These are phyloP conservation scores for Sesamia inferens DNA, from an alignment of 2,888 invertebrate genomes.

Conservation along the genomic window DNA sequence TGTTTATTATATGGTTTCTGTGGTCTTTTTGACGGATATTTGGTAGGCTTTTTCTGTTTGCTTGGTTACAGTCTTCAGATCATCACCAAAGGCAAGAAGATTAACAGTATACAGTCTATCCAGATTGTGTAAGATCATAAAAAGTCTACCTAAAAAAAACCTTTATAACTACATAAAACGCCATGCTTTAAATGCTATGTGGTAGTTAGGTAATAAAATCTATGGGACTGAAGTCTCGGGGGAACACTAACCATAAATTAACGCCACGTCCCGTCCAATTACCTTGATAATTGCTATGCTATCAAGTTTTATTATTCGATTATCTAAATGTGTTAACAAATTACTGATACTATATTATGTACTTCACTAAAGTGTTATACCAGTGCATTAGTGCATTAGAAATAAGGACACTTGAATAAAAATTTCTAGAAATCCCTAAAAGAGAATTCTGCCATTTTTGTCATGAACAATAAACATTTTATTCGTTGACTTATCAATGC, in stretches of 20 bases:
- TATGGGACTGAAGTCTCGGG: slow-evolving; percentile 12
- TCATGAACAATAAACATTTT: not conserved
- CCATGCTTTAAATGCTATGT: not conserved
- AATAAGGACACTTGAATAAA: too few relatives aligned
- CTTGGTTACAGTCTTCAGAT: not conserved
- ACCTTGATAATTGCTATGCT: slow-evolving; percentile 31
- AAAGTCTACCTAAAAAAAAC: not conserved
- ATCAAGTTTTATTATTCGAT: slow-evolving; percentile 41
- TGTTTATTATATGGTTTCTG: too few relatives aligned
- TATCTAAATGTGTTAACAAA: slow-evolving; percentile 14
- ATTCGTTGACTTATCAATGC: not conserved
- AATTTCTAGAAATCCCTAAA: too few relatives aligned
- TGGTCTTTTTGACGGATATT: too few relatives aligned
- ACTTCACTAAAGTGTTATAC: not conserved
- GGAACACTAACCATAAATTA: slow-evolving; percentile 15
- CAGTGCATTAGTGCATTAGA: too few relatives aligned
- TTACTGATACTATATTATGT: not conserved
- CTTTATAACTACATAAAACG: not conserved
- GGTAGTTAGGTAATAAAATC: slow-evolving; percentile 17
- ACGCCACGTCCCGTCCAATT: slow-evolving; percentile 37
- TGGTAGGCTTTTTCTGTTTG: not conserved
- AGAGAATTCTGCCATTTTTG: not conserved
- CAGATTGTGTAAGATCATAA: not conserved
- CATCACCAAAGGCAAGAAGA: not conserved
- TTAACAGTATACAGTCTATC: not conserved